Evolutionary conservation across 2,113 vertebrate species (phyloP), one percentile per base, ranked within the genome.

Genomic region (Vulpes lagopus): DNA sequence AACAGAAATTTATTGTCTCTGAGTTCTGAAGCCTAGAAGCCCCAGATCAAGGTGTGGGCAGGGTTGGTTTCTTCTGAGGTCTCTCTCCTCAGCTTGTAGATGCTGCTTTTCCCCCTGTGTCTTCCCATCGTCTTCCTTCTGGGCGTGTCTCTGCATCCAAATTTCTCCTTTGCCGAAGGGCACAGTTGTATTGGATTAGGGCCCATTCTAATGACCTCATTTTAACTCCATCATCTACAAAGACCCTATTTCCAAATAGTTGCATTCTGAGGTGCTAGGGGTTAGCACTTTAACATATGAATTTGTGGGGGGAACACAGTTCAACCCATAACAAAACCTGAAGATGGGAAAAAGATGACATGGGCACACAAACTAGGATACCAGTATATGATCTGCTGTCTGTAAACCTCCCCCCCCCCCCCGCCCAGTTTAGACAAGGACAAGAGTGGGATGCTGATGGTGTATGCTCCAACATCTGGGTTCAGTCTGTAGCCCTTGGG

Each of bases 401-500:
- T 82, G 8, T 62, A 79, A 65, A 35, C 23, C 30, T 5, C 10
- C 4, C 3, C 15, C n/a, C 12, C 5, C 15, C 35, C 55, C 38
- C 43, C 0, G 43, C 43, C 43, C n/a, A 11, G 7, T 27, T 5
- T 17, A 23, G 79, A 51, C 69, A 88, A 87, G 88, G 67, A 23
- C 53, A 16, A 43, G 60, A 78, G 53, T 2, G 11, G 51, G 11
- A 5, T 30, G 12, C 62, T 9, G 53, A 12, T 69, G 12, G 14
- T 10, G 2, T 6, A 5, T 25, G 60, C 16, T 55, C 30, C 55
- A 3, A 11, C 17, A 19, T 8, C 8, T 5, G 14, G 1, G 8
- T 12, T 43, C 12, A 22, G 23, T 71, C 76, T 5, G 0, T 30
- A 80, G 62, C 22, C 94, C 19, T 32, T 15, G 22, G 30, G 23